These are phyloP conservation scores for Bufotes viridis DNA, from an alignment of 2,797 vertebrate species.

Conservation along the genomic window DNA sequence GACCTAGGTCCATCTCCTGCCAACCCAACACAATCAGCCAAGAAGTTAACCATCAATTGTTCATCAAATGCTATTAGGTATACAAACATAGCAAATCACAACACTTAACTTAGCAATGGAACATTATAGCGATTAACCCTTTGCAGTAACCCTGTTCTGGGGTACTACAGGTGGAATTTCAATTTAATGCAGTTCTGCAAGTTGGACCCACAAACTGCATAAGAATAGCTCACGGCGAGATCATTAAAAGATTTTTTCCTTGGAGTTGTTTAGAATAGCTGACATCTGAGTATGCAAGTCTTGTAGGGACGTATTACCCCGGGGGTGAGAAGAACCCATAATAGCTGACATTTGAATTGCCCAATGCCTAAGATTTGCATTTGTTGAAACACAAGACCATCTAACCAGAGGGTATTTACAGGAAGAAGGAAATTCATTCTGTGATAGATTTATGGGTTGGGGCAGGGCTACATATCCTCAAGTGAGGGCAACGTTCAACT, in stretches of 20 bases:
- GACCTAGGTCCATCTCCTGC: too few relatives aligned
- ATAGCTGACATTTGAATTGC: background rate
- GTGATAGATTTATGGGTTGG: background rate
- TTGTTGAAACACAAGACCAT: background rate
- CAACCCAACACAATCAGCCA: too few relatives aligned
- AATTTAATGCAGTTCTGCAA: background rate
- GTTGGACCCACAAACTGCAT: background rate
- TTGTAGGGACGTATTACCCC: background rate
- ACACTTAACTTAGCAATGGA: too few relatives aligned
- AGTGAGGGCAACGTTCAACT: too few relatives aligned
- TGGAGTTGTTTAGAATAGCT: background rate
- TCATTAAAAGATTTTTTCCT: background rate
- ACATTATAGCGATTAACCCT: too few relatives aligned
- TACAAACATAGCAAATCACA: too few relatives aligned
- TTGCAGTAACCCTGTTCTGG: too few relatives aligned
- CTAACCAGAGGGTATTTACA: background rate
- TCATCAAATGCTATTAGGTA: too few relatives aligned
- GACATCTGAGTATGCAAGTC: background rate
- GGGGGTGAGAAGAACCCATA: background rate
- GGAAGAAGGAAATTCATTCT: background rate
- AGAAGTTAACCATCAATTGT: too few relatives aligned
- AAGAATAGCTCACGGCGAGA: background rate
- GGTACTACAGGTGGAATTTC: background rate
- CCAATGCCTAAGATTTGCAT: too few relatives aligned
- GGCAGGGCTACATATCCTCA: background rate